These are phyloP conservation scores for Rhinoraja longicauda DNA, from an alignment of 2,797 vertebrate species.

Conservation along the genomic window DNA sequence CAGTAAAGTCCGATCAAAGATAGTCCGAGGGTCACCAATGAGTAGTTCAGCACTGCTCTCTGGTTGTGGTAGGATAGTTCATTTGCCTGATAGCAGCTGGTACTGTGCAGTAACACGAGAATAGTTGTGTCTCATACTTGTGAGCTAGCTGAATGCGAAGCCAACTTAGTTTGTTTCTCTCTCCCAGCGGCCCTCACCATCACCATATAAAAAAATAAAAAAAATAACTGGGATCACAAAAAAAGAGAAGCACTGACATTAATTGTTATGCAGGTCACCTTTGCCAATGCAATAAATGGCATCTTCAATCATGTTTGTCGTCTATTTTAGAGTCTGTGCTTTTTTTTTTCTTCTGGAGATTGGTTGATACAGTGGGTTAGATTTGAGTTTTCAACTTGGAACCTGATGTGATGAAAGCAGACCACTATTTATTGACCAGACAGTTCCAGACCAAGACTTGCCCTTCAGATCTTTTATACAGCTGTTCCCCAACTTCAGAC, in stretches of 20 bases:
- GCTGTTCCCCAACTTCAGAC: not conserved
- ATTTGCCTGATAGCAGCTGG: no score
- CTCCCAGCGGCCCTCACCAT: not conserved
- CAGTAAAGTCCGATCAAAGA: no score
- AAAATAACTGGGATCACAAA: not conserved
- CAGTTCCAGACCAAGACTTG: not conserved
- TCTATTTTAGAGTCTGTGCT: not conserved
- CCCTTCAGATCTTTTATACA: not conserved
- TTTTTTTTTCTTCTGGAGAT: not conserved
- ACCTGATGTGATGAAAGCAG: not conserved
- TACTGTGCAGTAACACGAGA: not conserved
- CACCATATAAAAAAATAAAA: not conserved
- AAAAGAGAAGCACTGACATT: not conserved
- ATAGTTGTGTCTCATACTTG: no score
- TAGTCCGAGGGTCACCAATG: no score
- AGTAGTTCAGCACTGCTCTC: no score
- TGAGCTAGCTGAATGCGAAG: not conserved
- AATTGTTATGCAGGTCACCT: not conserved
- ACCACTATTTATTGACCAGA: not conserved
- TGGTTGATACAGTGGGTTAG: not conserved
- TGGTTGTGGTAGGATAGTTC: no score
- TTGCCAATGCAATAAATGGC: not conserved
- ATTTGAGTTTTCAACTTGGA: not conserved
- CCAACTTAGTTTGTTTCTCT: not conserved
- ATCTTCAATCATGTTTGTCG: not conserved